Evolutionary conservation across 2,888 invertebrate genomes (phyloP).

Genomic region (Troglohyphantes excavatus): DNA sequence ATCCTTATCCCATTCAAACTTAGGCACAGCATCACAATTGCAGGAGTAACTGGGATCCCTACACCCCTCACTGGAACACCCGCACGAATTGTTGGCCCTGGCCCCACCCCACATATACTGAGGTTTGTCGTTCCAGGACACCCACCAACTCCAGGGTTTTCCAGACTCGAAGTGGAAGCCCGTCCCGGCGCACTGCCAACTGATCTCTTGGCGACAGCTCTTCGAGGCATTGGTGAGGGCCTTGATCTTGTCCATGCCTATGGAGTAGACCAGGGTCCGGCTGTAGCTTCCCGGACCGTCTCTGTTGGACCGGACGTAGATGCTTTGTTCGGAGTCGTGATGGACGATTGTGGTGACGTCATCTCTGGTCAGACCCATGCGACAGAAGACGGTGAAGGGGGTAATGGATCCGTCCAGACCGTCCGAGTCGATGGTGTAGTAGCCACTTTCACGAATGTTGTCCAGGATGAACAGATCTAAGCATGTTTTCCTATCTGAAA

Average conservation of each 20-base stretch:
- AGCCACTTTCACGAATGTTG: conserved; percentile 79
- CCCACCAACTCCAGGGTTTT: conserved; percentile 79
- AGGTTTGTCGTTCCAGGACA: conserved; percentile 68
- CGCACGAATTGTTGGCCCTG: conserved; percentile 77
- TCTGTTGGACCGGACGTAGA: conserved; percentile 80
- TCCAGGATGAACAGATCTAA: conserved; percentile 79
- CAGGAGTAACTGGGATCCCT: conserved; percentile 70
- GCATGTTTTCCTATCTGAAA: conserved; percentile 77
- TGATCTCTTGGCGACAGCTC: conserved; percentile 80
- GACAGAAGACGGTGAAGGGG: conserved; percentile 80
- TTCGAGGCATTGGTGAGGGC: conserved; percentile 79
- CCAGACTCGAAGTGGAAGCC: conserved; percentile 79
- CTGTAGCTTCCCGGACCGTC: conserved; percentile 80
- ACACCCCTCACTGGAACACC: conserved; percentile 77
- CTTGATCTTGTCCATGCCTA: conserved; percentile 79
- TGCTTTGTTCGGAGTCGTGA: conserved; percentile 80
- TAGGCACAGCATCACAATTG: conserved; percentile 80
- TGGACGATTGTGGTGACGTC: conserved; percentile 80
- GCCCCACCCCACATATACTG: conserved; percentile 80
- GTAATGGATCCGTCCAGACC: conserved; percentile 78
- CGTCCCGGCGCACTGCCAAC: conserved; percentile 80
- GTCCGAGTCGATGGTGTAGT: conserved; percentile 80
- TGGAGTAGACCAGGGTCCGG: conserved; percentile 80
- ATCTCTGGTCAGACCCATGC: conserved; percentile 57
- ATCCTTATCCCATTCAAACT: conserved; percentile 79